Conservation (phyloP, 2,113 vertebrate species). For the Scopus umbretta region DNA sequence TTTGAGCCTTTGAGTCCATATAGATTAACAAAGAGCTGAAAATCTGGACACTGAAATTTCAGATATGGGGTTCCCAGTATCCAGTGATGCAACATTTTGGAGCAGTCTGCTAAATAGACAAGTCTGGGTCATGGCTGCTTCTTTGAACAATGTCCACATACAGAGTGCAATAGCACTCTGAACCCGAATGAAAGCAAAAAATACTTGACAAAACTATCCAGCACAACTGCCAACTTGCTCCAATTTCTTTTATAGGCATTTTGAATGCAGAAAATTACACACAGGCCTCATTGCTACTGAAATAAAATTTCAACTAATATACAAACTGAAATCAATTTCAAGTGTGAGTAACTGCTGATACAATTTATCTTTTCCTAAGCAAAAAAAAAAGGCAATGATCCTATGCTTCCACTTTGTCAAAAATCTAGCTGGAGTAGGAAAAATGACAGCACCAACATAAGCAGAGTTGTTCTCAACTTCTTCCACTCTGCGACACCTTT, state of each 20-base stretch:
- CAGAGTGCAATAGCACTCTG: neutral
- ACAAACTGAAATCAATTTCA: slow-evolving; percentile 32
- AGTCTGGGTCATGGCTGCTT: neutral
- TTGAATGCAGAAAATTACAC: slow-evolving; percentile 54
- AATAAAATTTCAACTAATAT: slow-evolving; percentile 41
- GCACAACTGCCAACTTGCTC: neutral
- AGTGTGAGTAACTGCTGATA: neutral
- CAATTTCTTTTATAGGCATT: slow-evolving; percentile 53
- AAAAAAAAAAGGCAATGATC: neutral
- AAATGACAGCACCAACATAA: neutral
- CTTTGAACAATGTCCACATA: neutral
- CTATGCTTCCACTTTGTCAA: neutral
- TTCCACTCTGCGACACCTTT: neutral
- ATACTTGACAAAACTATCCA: neutral
- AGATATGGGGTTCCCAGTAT: neutral
- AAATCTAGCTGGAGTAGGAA: neutral
- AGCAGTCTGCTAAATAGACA: neutral
- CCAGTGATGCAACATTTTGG: neutral
- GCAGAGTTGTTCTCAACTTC: neutral
- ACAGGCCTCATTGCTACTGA: slow-evolving; percentile 20
- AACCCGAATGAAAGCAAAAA: neutral
- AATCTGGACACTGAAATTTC: neutral
- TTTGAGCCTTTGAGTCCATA: neutral
- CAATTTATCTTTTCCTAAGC: neutral
- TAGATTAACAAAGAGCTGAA: neutral